Evolutionary conservation across 2,113 vertebrate genomes (phyloP), one percentile per base, ranked within the genome.

Genomic region (Pimephales promelas): DNA sequence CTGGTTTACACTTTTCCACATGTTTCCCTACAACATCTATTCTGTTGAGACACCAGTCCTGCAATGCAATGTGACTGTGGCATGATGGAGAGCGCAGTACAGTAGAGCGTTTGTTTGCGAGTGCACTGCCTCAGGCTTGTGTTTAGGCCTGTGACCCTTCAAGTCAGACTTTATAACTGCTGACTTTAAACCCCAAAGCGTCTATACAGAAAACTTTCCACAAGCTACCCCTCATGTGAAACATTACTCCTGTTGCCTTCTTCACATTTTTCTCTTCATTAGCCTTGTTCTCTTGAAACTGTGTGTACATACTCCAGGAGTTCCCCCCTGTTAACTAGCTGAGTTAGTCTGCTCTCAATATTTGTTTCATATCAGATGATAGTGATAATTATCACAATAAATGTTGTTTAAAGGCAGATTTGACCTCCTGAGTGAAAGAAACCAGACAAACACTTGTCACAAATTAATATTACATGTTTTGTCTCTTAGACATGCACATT

Each of bases 81-180:
- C 66, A 36, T 80, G 85, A 80, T 59, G 43, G 45, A 3, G 34
- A 83, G 43, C 4, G 28, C 45, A 36, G 43, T 68, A 81, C 79
- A 81, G 61, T 81, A 54, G 61, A 26, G 2, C 40, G 10, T 43
- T 62, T 78, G 76, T 71, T 43, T 76, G 66, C 10, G 10, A 54
- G n/a, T 10, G 54, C 34, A 20, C 34, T 24, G 26, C 64, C 79
- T 72, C 31, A 10, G 83, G 86, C 68, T 74, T 28, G 62, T 62
- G 49, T 61, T 59, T 81, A 59, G 49, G 76, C 20, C 31, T 59
- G 61, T 49, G 57, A 54, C 62, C 61, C 45, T 70, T 13, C 3
- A 82, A 86, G 83, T 89, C 82, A 86, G 72, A 79, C 83, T 73
- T 52, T 49, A 74, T 79, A 79, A 81, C 87, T 87, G 83, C 85